Base-by-base conservation (phyloP, 2,888 invertebrate species). In the Bellardia pandia region DNA sequence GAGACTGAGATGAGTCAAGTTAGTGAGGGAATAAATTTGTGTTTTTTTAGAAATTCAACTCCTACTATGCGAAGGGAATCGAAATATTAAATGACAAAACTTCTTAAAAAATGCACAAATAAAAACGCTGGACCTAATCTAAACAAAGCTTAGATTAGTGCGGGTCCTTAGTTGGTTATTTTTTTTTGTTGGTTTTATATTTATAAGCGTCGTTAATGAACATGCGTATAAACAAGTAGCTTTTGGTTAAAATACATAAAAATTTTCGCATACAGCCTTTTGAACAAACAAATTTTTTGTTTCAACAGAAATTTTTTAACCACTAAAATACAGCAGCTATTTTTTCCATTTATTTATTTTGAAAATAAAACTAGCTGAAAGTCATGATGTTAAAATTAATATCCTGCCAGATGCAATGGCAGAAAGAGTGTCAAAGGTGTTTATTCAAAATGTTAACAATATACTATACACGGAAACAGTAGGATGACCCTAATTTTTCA, bases 371-470 rank as follows among this genome's bases (percentile, higher is more conserved):
- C 51, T n/a, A 16, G 37, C 69, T 37, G 53, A 53, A 71, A 71
- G 37, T 53, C 60, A 37, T 33, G n/a, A 33, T 16, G 9, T 71
- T 37, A 71, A 71, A 71, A 71, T 37, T 14, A 71, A 53, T 71
- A 45, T 40, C 7, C 5, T 37, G 45, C 74, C 74, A 75, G 60
- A 33, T 75, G 74, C 60, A 48, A 33, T 48, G 45, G n/a, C 48
- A 62, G 42, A 33, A 58, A 40, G 3, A 16, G 7, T 11, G 11
- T 13, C 9, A 51, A 23, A 51, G 42, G 23, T 72, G 23, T 42
- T 56, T 42, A 53, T 56, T 42, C 23, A 42, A 72, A 13, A 72
- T 72, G 16, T 42, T 23, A 33, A 60, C 60, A 14, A 60, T 37
- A 60, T 56, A 9, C 23, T 37, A 60, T 56, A 9, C 23, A 56